Evolutionary conservation across 2,113 vertebrate genomes (phyloP).

Genomic region (Xenopus laevis): DNA sequence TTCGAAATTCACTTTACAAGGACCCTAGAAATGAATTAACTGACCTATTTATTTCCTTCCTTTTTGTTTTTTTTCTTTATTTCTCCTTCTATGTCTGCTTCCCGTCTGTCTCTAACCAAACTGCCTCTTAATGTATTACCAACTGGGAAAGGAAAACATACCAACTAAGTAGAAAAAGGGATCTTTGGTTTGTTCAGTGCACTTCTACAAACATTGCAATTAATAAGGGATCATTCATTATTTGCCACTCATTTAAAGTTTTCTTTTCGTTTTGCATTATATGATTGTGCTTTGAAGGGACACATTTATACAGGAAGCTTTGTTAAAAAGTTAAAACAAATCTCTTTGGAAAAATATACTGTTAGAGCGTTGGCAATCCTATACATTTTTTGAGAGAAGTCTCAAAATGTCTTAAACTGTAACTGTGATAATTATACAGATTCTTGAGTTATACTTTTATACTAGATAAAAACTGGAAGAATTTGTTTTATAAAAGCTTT

Average conservation of each 20-base stretch:
- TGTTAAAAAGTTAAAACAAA: background rate
- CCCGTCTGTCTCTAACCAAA: slow-evolving; percentile 36
- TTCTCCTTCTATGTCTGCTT: slow-evolving; percentile 25
- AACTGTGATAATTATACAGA: too few species aligned
- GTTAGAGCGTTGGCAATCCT: background rate
- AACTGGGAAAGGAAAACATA: slow-evolving; percentile 42
- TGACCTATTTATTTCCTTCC: slow-evolving; percentile 40
- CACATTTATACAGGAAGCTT: slow-evolving; percentile 1
- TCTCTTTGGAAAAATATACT: too few species aligned
- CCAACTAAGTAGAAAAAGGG: slow-evolving; percentile 23
- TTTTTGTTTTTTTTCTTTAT: slow-evolving; percentile 23
- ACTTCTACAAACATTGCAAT: slow-evolving; percentile 21
- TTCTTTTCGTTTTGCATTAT: background rate
- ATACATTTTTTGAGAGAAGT: too few species aligned
- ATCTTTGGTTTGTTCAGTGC: slow-evolving; percentile 23
- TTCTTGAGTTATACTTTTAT: too few species aligned
- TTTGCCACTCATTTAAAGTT: slow-evolving; percentile 1
- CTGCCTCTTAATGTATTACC: slow-evolving; percentile 40
- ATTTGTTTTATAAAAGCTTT: too few species aligned
- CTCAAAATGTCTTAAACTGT: too few species aligned
- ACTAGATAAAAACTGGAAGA: too few species aligned
- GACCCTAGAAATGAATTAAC: slow-evolving; percentile 33
- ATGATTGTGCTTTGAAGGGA: too few species aligned
- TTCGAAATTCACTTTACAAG: slow-evolving; percentile 11
- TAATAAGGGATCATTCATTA: slow-evolving; percentile 40